These are phyloP conservation scores for Okapia johnstoni DNA, from an alignment of 2,113 vertebrate genomes.

Conservation along the genomic window DNA sequence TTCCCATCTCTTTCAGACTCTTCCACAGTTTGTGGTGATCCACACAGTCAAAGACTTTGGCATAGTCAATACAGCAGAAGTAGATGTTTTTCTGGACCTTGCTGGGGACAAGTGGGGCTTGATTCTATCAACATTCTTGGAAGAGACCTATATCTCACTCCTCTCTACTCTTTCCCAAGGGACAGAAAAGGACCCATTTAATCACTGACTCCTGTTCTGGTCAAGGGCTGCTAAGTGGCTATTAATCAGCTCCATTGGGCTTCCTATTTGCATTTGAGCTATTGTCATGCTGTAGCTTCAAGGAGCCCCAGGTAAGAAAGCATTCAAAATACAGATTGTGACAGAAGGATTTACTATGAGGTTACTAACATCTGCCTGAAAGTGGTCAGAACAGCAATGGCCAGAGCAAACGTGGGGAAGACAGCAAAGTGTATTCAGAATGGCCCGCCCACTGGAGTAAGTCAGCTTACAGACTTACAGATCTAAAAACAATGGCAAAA, in stretches of 20 bases:
- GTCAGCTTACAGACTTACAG: not conserved
- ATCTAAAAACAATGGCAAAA: not conserved
- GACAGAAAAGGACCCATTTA: not conserved
- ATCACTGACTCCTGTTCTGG: not conserved
- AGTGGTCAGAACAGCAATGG: not conserved
- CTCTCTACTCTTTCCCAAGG: not conserved
- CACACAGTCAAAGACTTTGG: not conserved
- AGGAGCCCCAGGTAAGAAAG: not conserved
- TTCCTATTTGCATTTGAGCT: not conserved
- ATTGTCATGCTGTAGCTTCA: not conserved
- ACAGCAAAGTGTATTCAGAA: not conserved
- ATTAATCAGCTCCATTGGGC: accelerated
- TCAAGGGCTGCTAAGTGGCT: not conserved
- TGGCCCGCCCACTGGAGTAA: not conserved
- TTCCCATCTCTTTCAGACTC: not conserved
- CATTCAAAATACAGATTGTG: no score
- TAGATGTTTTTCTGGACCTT: not conserved
- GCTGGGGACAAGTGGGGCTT: not conserved
- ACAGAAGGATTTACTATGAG: accelerated
- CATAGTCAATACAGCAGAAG: not conserved
- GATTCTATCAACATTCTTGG: not conserved
- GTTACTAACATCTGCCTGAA: not conserved
- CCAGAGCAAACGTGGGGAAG: not conserved
- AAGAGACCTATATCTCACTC: not conserved
- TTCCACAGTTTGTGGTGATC: not conserved